phyloP scores from a whole-genome alignment of 2,888 invertebrate species.

The Ormyrus rosae region DNA sequence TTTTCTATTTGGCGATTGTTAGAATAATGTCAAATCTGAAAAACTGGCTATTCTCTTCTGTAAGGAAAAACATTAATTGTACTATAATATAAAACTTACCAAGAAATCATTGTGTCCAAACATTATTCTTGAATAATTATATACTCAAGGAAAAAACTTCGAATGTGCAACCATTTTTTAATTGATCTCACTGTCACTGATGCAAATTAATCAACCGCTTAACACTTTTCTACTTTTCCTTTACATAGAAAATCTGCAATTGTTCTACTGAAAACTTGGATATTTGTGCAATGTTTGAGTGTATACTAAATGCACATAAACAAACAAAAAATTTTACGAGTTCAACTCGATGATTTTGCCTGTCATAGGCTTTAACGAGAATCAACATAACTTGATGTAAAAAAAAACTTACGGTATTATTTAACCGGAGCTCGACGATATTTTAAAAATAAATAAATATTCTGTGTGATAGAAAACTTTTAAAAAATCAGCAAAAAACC shows the following conservation, averaged over 20 bases:
- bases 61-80: conserved; percentile 26
- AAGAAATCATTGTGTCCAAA: conserved; percentile 6
- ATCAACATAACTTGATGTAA: conserved; percentile 30
- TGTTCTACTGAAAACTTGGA: conserved; percentile 9
- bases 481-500: conserved; percentile 19
- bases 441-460: conserved; percentile 35
- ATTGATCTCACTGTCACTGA: conserved; percentile 26
- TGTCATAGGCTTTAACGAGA: conserved; percentile 7
- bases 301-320: conserved; percentile 30
- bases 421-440: conserved; percentile 16
- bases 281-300: conserved; percentile 46
- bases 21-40: conserved; percentile 17
- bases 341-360: conserved; percentile 20
- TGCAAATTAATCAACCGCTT: conserved; percentile 26
- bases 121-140: conserved; percentile 22
- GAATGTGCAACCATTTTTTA: conserved; percentile 14
- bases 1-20: conserved; percentile 38
- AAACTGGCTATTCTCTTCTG: conserved; percentile 15
- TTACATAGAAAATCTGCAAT: conserved; percentile 1
- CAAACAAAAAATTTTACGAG: conserved; percentile 28
- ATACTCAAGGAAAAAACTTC: conserved; percentile 3
- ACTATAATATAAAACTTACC: background rate
- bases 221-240: conserved; percentile 27
- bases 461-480: conserved; percentile 32
- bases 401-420: conserved; percentile 18